A percentile compares a stretch with the other conserved stretches of the same genome.
Evolutionary conservation across 2,797 vertebrate genomes (phyloP).

Genomic region (Tinamus major): DNA sequence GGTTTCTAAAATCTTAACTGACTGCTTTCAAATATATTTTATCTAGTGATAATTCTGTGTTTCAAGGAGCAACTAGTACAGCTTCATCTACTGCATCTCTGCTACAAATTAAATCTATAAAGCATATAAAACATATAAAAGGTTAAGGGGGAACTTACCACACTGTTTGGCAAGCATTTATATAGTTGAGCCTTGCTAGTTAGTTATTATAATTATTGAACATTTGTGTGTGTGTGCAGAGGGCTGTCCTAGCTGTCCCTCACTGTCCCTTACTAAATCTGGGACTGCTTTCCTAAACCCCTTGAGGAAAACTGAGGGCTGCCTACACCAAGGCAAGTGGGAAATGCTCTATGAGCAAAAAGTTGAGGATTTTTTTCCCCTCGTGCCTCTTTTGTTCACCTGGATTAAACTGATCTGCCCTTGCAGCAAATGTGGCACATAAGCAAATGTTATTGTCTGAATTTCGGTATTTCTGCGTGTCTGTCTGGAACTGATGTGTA

Average conservation of each 20-base stretch:
- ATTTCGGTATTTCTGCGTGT: not conserved
- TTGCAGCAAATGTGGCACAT: not conserved
- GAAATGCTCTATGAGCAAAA: not conserved
- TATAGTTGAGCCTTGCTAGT: not conserved
- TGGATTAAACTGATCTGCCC: not conserved
- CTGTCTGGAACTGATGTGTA: not conserved
- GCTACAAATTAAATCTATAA: constrained; percentile 3
- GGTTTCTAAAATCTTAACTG: constrained; percentile 32
- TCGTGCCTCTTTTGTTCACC: not conserved
- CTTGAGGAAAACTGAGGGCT: not conserved
- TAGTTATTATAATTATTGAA: not conserved
- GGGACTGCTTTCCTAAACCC: not conserved
- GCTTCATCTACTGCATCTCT: not conserved
- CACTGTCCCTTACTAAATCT: no score
- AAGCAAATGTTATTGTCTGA: not conserved
- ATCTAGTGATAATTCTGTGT: not conserved
- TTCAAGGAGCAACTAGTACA: not conserved
- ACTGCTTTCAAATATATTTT: constrained; percentile 12
- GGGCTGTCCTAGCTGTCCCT: not conserved
- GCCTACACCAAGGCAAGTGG: not conserved
- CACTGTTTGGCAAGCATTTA: not conserved
- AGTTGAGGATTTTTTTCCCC: not conserved
- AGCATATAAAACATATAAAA: not conserved
- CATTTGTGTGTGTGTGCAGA: not conserved
- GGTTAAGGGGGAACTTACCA: constrained; percentile 12